These are phyloP conservation scores for Deroptyus accipitrinus DNA, from an alignment of 2,113 vertebrate genomes.

Conservation along the genomic window DNA sequence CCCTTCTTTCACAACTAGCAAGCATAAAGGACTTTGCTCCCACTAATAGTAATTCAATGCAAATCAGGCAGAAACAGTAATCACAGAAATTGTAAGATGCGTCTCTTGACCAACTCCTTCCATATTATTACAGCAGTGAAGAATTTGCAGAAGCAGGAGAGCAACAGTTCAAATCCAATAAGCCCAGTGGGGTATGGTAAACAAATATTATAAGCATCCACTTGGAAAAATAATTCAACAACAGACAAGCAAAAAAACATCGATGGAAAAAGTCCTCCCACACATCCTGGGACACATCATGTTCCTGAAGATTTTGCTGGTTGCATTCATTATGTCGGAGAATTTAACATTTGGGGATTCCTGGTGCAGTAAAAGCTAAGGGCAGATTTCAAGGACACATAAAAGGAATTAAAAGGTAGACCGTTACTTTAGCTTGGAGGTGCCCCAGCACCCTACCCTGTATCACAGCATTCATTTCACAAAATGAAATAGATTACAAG, in stretches of 20 bases:
- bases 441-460: neutral
- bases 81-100: neutral
- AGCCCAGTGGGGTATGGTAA: neutral
- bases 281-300: neutral
- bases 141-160: neutral
- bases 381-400: neutral
- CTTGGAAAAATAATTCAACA: neutral
- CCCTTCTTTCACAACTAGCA: neutral
- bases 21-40: neutral
- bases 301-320: neutral
- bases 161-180: neutral
- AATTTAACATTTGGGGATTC: neutral
- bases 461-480: neutral
- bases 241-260: neutral
- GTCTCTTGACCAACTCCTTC: neutral
- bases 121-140: neutral
- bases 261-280: neutral
- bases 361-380: neutral
- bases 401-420: neutral
- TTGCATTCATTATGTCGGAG: neutral
- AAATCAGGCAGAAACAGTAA: neutral
- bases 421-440: neutral
- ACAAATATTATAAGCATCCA: neutral
- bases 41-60: neutral
- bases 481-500: neutral